Base-by-base conservation (phyloP, 2,888 invertebrate genomes). In the Maniola hyperantus region DNA sequence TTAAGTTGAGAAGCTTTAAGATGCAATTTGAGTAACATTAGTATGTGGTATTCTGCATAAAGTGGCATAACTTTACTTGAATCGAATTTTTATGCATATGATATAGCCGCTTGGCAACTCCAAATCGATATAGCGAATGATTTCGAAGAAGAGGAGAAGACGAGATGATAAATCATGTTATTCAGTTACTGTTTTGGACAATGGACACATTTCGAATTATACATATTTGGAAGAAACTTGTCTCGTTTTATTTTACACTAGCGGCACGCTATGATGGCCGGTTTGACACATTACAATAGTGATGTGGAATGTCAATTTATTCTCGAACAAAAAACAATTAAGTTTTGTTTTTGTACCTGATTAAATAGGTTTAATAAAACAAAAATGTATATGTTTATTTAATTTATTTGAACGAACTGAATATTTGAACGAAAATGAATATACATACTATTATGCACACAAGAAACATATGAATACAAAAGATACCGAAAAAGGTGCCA, bases 51-150 rank as follows among this genome's bases (percentile, higher is more conserved):
- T 20, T 15, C 54, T 64, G 44, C 54, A 50, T 18, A 8, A 20
- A 18, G 6, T 36, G 39, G 20, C 39, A 20, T 65, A 70, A 74
- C 74, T 77, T 77, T 74, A 72, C 71, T 78, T 60, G 77, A 76
- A 76, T 76, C 74, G 73, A 75, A 76, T 78, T 76, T 78, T 69
- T 73, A 75, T 73, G 72, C 77, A 73, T 73, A 75, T 72, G 70
- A 72, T 57, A 77, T 76, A 72, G 73, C 64, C 58, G 58, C 62
- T 65, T 67, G 39, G 67, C 42, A 64, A 65, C 57, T 57, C 48
- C 39, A 57, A 67, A 66, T 54, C 64, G 63, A 70, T 68, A 66
- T 68, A 66, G 36, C 65, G 46, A 58, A 10, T 53, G 50, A 57
- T 7, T 69, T 67, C 69, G 61, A 20, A 60, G 69, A 69, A 71